phyloP scores from a whole-genome alignment of 2,797 vertebrate genomes.

The Myotis daubentonii region DNA sequence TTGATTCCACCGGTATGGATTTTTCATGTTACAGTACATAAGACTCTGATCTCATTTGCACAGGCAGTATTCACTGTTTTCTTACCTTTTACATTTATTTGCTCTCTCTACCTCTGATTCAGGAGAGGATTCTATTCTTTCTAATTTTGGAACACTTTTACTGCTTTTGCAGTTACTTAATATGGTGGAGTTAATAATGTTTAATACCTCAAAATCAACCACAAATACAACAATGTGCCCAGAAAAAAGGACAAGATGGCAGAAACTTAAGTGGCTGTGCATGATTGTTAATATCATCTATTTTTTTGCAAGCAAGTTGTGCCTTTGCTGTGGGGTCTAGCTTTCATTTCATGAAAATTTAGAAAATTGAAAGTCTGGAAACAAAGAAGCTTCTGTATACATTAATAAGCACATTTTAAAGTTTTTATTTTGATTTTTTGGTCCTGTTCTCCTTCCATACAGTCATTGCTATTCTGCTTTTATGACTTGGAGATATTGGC shows the following conservation, averaged over 20 bases:
- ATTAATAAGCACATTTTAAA: not conserved
- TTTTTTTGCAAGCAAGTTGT: slow-evolving; percentile 17
- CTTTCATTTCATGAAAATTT: slow-evolving; percentile 51
- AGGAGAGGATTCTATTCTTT: not conserved
- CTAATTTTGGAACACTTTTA: not conserved
- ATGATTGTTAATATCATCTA: not conserved
- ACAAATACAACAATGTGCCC: not conserved
- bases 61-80: not conserved
- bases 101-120: not conserved
- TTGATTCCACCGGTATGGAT: not conserved
- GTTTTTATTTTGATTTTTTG: not conserved
- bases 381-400: not conserved
- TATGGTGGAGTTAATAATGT: not conserved
- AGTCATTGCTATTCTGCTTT: not conserved
- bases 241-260: slow-evolving; percentile 26
- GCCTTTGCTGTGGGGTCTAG: not conserved
- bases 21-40: not conserved
- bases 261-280: slow-evolving; percentile 19
- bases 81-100: not conserved
- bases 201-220: not conserved
- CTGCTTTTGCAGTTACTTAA: slow-evolving; percentile 16
- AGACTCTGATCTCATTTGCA: not conserved
- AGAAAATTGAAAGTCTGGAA: slow-evolving; percentile 22
- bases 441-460: not conserved
- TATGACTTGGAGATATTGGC: slow-evolving; percentile 35